phyloP scores from a whole-genome alignment of 2,888 invertebrate genomes.

The Tineola bisselliella region DNA sequence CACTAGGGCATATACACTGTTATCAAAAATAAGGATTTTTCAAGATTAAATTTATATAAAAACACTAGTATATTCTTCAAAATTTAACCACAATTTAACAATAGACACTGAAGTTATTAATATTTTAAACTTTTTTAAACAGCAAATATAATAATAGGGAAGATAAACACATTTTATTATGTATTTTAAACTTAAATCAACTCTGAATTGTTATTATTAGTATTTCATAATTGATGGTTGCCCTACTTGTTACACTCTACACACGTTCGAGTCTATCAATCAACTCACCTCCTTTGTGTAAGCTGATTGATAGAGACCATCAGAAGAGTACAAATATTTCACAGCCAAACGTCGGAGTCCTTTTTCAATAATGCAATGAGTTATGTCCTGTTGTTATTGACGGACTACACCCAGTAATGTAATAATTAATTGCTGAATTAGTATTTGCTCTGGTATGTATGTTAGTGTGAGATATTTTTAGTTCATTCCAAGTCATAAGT shows the following conservation, averaged over 20 bases:
- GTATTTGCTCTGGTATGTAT: constrained; percentile 1
- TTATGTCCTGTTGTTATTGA: constrained; percentile 7
- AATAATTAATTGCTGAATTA: neutral
- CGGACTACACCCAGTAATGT: constrained; percentile 2
- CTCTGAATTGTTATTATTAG: too few relatives aligned
- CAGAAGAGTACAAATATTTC: constrained; percentile 13
- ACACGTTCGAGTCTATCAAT: constrained; percentile 10
- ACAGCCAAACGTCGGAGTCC: neutral
- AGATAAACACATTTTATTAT: too few relatives aligned
- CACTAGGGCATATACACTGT: neutral
- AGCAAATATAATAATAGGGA: too few relatives aligned
- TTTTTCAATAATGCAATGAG: constrained; percentile 5
- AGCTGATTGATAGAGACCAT: constrained; percentile 12
- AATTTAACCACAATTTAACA: too few relatives aligned
- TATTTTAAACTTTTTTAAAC: too few relatives aligned
- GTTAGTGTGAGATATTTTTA: neutral
- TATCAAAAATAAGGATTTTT: neutral
- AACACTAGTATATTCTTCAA: too few relatives aligned
- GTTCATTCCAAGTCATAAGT: neutral
- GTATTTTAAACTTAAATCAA: too few relatives aligned
- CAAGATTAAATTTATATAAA: too few relatives aligned
- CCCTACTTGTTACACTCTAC: constrained; percentile 1
- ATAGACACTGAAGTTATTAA: too few relatives aligned
- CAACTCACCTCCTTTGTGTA: constrained; percentile 9
- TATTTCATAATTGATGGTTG: neutral